Base-by-base conservation (phyloP, 2,888 invertebrate genomes). In the Altica lythri region DNA sequence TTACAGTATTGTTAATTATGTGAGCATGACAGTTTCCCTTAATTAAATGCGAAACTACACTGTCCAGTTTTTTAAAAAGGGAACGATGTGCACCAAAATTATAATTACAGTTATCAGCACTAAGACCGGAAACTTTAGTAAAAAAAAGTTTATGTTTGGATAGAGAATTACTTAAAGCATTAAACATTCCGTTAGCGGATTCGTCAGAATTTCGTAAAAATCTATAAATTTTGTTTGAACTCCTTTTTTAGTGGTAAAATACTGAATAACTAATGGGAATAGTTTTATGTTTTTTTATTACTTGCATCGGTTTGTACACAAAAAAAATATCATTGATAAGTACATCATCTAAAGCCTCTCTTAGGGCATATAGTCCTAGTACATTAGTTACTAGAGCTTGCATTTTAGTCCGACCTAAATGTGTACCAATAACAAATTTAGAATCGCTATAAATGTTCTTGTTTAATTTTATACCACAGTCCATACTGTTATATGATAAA, bases 91-190 rank as follows among this genome's bases (percentile, higher is more conserved):
- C 17, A 14, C 58, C 54, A 66, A 68, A 70, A 68, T 70, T 70
- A n/a, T 68, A 59, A 64, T 71, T 72, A 4, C 56, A 59, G 55
- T 71, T 69, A 45, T 70, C 69, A 42, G 70, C 70, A 63, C 70
- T 72, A 5, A 72, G 42, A 3, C 65, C 66, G 61, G 69, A 68
- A 52, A 70, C 58, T 51, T 56, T 35, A 55, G 64, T 19, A 35
- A 68, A 68, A 22, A 8, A 22, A 19, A 64, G 10, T 2, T 4
- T 13, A 16, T 2, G 35, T 9, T 2, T 9, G 17, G 35, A 13
- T 16, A 13, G 13, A 2, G 3, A 16, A 16, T 35, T 6, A 9
- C 13, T 10, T 4, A 32, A 49, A 19, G 57, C 54, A 38, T 30
- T 19, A 53, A 62, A 59, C 57, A 57, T 62, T 6, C 49, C 57